phyloP scores from a whole-genome alignment of 2,888 invertebrate genomes.

The Cryptocheilus praepositus region DNA sequence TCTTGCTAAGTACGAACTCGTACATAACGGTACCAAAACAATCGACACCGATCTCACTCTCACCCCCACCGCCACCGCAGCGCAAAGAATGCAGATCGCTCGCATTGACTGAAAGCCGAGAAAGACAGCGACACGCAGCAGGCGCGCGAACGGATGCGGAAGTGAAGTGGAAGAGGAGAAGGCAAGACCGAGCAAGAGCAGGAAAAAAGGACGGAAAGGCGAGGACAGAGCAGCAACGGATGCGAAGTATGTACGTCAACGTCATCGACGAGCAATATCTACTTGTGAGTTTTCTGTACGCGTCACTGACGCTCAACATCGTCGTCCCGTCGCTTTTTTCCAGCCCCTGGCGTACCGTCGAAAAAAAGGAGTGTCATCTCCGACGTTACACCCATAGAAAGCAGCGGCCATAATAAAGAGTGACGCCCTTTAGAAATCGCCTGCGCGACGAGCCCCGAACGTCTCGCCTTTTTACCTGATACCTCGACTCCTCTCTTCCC shows the following conservation, averaged over 20 bases:
- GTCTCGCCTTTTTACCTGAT: not conserved
- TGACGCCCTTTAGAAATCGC: conserved; percentile 5
- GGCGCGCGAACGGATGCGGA: not conserved
- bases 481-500: not conserved
- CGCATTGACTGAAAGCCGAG: no score
- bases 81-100: no score
- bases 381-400: not conserved
- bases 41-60: no score
- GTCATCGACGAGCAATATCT: not conserved
- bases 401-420: conserved; percentile 6
- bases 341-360: not conserved
- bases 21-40: no score
- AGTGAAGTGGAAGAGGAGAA: not conserved
- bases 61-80: no score
- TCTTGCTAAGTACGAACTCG: no score
- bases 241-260: not conserved
- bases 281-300: conserved; percentile 1
- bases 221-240: not conserved
- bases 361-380: conserved; percentile 1
- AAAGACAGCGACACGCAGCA: no score
- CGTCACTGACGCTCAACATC: not conserved
- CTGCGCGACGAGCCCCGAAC: not conserved
- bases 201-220: not conserved
- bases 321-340: not conserved
- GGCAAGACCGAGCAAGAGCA: not conserved